Base-by-base conservation (phyloP, 2,113 vertebrate species). In the Nannospalax galili region DNA sequence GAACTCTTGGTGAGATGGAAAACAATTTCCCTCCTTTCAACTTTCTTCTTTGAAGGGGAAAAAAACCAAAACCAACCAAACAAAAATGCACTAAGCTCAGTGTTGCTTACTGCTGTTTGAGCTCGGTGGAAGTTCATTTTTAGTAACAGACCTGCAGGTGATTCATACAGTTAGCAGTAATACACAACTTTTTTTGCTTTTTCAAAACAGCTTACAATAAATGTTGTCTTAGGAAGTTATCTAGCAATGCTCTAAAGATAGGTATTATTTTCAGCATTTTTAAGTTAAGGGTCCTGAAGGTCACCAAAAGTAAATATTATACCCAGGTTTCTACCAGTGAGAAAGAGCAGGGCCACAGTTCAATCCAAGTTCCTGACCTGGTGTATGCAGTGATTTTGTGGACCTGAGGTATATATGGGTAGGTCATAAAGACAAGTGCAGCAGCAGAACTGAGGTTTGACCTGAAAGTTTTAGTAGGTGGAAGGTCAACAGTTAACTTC, bases 401-500 rank as follows among this genome's bases (percentile, higher is more conserved):
- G 10, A 58, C 35, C 82, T 26, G 12, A 69, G 30, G 20, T 26
- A 15, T 77, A 3, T 74, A 4, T 79, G 12, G 56, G 32, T 70
- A 64, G 42, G 4, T 78, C 22, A 7, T 84, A 30, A 64, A 93
- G 79, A 64, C 15, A 88, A n/a, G n/a, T 65, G 26, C 75, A 30
- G 30, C 45, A 73, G 22, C 52, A 3, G 35, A 5, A 30, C 73
- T 45, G 82, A 74, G 0, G 35, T 67, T 79, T 92, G 22, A 82
- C 70, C 64, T 40, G 6, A 86, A 86, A 67, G 22, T n/a, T 88
- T 90, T 65, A 88, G 17, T 75, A 88, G 48, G 32, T 92, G 32
- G 95, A 94, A 16, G 20, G 5, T 69, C 75, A 85, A 60, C 69
- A 72, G 75, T 88, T 75, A 82, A 78, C 64, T 92, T 94, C 74